Conservation (phyloP, 1,140 invertebrate species). For the Physella acuta region DNA sequence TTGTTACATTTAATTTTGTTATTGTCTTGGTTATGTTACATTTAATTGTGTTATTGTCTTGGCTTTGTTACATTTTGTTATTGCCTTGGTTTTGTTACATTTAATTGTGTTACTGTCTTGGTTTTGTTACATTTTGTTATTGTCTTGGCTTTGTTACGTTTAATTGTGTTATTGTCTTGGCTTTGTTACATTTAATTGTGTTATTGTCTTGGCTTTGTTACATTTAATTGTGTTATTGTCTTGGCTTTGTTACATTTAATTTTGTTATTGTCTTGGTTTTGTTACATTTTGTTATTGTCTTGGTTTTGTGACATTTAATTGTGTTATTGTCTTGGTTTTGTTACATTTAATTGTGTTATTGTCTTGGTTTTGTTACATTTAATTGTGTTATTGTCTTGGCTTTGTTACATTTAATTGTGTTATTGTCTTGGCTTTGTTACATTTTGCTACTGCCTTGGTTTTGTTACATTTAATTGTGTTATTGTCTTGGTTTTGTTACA, state of each 20-base stretch:
- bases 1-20: constrained; percentile 1
- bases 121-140: too few species aligned
- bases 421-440: background rate
- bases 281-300: constrained; percentile 1
- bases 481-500: too few species aligned
- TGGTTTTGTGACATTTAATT: background rate
- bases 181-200: background rate
- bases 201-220: constrained; percentile 16
- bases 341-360: constrained; percentile 9
- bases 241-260: background rate
- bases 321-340: constrained; percentile 4
- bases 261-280: background rate
- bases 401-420: background rate
- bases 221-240: background rate
- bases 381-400: background rate
- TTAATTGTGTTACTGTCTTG: too few species aligned
- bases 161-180: background rate
- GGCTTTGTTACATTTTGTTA: too few species aligned
- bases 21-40: too few species aligned
- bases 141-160: background rate
- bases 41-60: too few species aligned
- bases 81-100: too few species aligned
- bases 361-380: too few species aligned
- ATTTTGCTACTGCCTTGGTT: background rate
- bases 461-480: background rate